These are phyloP conservation scores for Heptranchias perlo DNA, from an alignment of 2,113 vertebrate genomes.

Conservation along the genomic window DNA sequence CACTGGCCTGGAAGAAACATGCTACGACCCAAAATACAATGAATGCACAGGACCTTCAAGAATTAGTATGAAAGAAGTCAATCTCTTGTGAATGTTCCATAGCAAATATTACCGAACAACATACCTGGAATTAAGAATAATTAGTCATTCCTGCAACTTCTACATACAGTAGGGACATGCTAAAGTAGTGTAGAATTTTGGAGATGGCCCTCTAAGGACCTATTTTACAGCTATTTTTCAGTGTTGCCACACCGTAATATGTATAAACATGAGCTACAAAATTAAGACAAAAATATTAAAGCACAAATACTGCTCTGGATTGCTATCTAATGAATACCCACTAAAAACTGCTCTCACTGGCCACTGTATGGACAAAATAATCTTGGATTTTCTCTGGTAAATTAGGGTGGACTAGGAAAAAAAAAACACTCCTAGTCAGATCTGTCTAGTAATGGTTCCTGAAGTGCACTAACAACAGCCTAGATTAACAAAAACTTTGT, in stretches of 20 bases:
- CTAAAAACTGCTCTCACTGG: neutral
- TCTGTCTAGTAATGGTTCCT: neutral
- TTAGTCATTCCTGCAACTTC: neutral
- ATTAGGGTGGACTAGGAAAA: neutral
- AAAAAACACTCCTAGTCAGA: neutral
- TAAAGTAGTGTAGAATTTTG: neutral
- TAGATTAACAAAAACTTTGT: neutral
- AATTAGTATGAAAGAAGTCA: neutral
- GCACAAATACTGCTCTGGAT: neutral
- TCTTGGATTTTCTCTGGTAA: neutral
- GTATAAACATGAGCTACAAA: neutral
- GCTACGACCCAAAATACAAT: neutral
- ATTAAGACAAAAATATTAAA: too few species aligned
- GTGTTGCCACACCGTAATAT: neutral
- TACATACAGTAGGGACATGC: neutral
- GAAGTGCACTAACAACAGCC: neutral
- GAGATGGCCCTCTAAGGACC: neutral
- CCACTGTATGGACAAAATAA: neutral
- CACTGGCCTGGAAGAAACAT: neutral
- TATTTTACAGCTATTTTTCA: neutral
- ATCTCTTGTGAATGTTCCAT: neutral
- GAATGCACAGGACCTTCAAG: neutral
- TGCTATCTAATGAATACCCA: neutral
- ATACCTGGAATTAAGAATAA: neutral
- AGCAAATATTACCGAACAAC: neutral